These are phyloP conservation scores for Castor canadensis DNA, from an alignment of 2,113 vertebrate species.

Conservation along the genomic window DNA sequence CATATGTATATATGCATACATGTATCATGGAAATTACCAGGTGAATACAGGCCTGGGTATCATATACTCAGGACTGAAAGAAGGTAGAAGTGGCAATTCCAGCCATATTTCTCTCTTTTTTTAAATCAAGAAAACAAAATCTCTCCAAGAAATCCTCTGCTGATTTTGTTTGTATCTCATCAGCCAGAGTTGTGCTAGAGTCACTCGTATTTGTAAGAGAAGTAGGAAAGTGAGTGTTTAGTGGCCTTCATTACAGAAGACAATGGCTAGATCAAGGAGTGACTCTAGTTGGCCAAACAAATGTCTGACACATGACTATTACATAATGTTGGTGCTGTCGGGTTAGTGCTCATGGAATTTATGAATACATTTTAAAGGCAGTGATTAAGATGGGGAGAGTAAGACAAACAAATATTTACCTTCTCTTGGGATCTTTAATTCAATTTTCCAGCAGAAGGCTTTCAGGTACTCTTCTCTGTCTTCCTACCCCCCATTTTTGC, in stretches of 20 bases:
- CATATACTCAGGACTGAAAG: neutral
- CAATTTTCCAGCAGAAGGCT: neutral
- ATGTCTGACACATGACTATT: neutral
- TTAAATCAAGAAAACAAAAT: neutral
- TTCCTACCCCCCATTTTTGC: neutral
- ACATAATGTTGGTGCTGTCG: neutral
- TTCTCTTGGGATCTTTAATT: neutral
- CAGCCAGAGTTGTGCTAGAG: neutral
- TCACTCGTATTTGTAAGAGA: neutral
- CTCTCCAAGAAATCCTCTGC: neutral
- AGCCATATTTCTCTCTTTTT: neutral
- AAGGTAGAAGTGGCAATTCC: neutral
- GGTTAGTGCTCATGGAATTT: neutral
- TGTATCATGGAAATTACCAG: neutral
- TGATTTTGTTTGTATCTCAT: neutral
- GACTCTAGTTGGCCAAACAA: neutral
- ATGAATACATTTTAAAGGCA: neutral
- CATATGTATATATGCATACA: neutral
- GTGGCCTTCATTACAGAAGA: neutral
- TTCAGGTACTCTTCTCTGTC: neutral
- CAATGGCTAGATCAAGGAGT: neutral
- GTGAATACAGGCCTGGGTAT: neutral
- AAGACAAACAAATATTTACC: neutral
- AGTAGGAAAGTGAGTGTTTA: neutral
- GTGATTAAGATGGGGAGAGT: neutral